Percentiles rank a stretch among this genome's conserved stretches.
phyloP scores from a whole-genome alignment of 2,888 invertebrate species.

The Steromphala cineraria region DNA sequence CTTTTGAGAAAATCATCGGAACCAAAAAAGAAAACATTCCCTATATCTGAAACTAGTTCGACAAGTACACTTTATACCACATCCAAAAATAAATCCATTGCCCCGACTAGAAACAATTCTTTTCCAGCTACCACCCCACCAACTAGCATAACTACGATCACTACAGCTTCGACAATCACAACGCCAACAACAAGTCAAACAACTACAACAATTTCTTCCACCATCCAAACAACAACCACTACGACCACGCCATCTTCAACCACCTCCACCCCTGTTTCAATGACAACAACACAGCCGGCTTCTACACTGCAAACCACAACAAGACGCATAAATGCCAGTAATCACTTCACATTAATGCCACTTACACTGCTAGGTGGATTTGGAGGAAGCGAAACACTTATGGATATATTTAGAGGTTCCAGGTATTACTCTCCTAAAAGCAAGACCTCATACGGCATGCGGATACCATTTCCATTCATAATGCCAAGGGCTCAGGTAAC shows the following conservation, averaged over 20 bases:
- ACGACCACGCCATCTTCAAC: neutral
- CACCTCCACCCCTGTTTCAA: neutral
- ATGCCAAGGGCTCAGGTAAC: neutral
- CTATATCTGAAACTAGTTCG: no score
- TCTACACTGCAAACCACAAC: neutral
- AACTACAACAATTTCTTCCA: conserved; percentile 14
- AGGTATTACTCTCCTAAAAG: neutral
- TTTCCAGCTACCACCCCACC: neutral
- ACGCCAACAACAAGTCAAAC: neutral
- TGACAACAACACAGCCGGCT: neutral
- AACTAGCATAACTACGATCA: neutral
- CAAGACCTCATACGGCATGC: neutral
- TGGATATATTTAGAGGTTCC: conserved; percentile 4
- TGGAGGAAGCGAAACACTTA: neutral
- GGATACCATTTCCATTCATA: neutral
- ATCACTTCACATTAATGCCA: neutral
- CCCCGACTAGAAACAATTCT: no score
- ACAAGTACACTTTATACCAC: no score
- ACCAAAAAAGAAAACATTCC: no score
- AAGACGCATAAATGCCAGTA: neutral
- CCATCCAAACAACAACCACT: neutral
- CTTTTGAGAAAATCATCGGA: no score
- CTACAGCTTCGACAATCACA: neutral
- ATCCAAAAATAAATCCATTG: no score
- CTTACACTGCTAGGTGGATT: neutral